Evolutionary conservation across 2,797 vertebrate genomes (phyloP).

Genomic region (Danionella dracula): DNA sequence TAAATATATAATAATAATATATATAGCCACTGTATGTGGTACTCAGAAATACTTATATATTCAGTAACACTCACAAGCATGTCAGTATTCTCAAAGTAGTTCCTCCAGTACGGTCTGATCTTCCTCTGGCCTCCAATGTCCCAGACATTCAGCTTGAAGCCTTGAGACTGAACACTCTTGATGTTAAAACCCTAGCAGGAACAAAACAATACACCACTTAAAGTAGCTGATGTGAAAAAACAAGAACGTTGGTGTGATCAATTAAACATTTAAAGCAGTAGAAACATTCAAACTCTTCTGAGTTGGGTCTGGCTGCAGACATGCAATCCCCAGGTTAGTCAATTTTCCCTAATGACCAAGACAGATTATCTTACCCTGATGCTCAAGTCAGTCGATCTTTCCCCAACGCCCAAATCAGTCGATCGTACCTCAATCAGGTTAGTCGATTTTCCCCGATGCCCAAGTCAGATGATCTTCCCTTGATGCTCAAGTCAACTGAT

Average conservation of each 20-base stretch:
- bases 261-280: neutral
- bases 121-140: slow-evolving; percentile 98
- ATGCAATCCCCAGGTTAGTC: neutral
- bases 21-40: neutral
- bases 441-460: too few species aligned
- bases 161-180: slow-evolving; percentile 97
- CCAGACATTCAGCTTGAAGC: slow-evolving; percentile 97
- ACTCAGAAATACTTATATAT: neutral
- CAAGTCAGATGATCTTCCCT: too few species aligned
- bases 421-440: too few species aligned
- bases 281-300: neutral
- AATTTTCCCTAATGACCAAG: too few species aligned
- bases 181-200: slow-evolving; percentile 91
- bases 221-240: slow-evolving; percentile 26
- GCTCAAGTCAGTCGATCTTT: too few species aligned
- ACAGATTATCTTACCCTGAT: too few species aligned
- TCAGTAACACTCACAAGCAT: slow-evolving; percentile 80
- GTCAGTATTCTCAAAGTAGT: slow-evolving; percentile 98
- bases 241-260: neutral
- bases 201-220: neutral
- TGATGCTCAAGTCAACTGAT: too few species aligned
- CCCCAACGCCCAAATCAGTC: too few species aligned
- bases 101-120: slow-evolving; percentile 96
- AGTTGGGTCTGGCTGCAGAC: neutral
- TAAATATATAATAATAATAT: too few species aligned